Base-by-base conservation (phyloP, 2,113 vertebrate species). In the Copsychus sechellarum region DNA sequence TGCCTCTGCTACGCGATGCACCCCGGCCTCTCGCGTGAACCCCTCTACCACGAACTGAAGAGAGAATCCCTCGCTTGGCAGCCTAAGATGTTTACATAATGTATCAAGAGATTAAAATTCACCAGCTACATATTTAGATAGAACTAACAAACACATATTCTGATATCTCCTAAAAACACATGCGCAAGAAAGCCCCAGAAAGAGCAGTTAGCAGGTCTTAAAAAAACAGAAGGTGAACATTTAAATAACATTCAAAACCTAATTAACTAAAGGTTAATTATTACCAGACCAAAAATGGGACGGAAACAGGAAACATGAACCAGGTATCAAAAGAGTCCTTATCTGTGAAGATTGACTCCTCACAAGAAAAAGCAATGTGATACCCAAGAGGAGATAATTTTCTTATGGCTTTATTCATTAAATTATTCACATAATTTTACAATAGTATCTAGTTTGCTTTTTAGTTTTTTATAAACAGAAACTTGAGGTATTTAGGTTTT, bases 41-140 rank as follows among this genome's bases (percentile, higher is more conserved):
- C 65, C 99, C 99, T 96, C 99, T 97, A 28, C 98, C 98, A 11
- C 98, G 98, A 66, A 98, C 98, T 40, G 98, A 96, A 48, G 98
- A 98, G 93, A 99, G 98, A 96, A 99, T 98, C 31, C 99, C 99
- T 80, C 99, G 98, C 97, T 99, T 99, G 81, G 99, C 99, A 78
- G 99, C 99, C 99, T 99, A 91, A 14, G 95, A 69, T 47, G 64
- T 74, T 93, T 31, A 92, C 40, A 45, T 57, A 89, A 95, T 51
- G 70, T 4, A 77, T 25, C 4, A 15, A 62, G 2, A n/a, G 18
- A 60, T 86, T 86, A 80, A 66, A 66, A 83, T 25, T 51, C 26
- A 73, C 15, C 11, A 25, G 13, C 14, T 64, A 67, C 18, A 2
- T 25, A 43, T 24, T 65, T n/a, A 73, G 33, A 73, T 7, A 86